Conservation (phyloP, 2,113 vertebrate species). For the Nycticryphes semicollaris region DNA sequence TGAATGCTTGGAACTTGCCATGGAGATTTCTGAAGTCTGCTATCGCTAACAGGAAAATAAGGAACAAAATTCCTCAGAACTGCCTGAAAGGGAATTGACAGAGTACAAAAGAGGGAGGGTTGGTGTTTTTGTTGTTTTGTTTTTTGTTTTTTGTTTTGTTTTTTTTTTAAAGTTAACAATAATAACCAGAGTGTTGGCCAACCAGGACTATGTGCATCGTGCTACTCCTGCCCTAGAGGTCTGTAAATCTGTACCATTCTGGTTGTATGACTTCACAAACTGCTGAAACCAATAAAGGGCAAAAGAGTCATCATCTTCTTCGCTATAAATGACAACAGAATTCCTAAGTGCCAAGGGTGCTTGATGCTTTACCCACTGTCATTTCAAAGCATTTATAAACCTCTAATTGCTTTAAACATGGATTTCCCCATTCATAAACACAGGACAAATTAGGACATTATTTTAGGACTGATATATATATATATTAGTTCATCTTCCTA, state of each 20-base stretch:
- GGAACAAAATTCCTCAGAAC: neutral
- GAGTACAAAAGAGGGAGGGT: neutral
- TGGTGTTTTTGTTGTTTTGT: neutral
- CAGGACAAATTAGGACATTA: conserved; percentile 58
- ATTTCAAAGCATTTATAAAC: conserved; percentile 41
- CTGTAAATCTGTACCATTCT: neutral
- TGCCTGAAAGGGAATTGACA: neutral
- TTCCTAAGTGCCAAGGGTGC: conserved; percentile 33
- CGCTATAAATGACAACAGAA: conserved; percentile 21
- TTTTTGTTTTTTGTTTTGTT: neutral
- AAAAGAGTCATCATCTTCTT: conserved; percentile 16
- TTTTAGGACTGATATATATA: conserved; percentile 56
- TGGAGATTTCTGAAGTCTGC: conserved; percentile 85
- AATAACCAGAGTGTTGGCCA: conserved; percentile 15
- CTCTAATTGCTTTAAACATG: conserved; percentile 2
- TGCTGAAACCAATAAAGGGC: conserved; percentile 43
- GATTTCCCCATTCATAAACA: conserved; percentile 62
- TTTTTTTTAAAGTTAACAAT: neutral
- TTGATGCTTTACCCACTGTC: neutral
- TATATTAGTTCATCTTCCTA: conserved; percentile 67
- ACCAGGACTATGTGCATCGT: conserved; percentile 5
- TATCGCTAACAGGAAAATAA: conserved; percentile 65
- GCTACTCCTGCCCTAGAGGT: conserved; percentile 25
- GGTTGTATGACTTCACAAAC: conserved; percentile 40
- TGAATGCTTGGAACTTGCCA: conserved; percentile 81